phyloP scores from a whole-genome alignment of 2,113 vertebrate species.

The Myiozetetes cayanensis region DNA sequence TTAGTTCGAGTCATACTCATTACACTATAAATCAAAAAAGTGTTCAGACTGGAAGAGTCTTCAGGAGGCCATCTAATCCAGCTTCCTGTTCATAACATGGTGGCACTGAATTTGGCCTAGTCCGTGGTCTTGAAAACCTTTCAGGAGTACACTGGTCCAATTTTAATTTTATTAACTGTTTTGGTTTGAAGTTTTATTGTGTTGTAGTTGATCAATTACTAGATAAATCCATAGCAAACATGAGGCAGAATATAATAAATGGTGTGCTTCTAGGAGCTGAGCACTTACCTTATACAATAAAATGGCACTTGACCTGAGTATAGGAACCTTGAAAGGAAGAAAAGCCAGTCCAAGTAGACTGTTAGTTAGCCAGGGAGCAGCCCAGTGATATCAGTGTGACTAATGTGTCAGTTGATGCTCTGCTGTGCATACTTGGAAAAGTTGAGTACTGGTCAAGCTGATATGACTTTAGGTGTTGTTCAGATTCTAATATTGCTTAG shows the following conservation, averaged over 20 bases:
- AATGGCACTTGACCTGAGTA: neutral
- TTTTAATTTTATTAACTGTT: neutral
- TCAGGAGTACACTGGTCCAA: neutral
- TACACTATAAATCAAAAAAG: neutral
- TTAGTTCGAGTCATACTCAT: neutral
- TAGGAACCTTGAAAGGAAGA: neutral
- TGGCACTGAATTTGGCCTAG: neutral
- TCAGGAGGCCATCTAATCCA: neutral
- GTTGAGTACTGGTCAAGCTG: neutral
- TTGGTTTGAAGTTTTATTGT: neutral
- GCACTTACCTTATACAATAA: neutral
- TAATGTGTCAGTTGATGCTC: neutral
- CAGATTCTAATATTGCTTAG: neutral
- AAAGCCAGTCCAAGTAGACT: neutral
- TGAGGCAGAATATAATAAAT: neutral
- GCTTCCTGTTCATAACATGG: neutral
- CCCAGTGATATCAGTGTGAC: neutral
- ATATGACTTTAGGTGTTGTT: neutral
- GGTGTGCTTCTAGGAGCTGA: neutral
- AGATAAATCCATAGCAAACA: neutral
- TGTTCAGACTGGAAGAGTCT: neutral
- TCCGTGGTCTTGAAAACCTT: neutral
- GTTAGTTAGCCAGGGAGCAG: neutral
- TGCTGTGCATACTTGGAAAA: neutral
- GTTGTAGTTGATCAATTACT: neutral